Evolutionary conservation across 1,140 invertebrate genomes (phyloP).

Genomic region (Cephus cinctus): DNA sequence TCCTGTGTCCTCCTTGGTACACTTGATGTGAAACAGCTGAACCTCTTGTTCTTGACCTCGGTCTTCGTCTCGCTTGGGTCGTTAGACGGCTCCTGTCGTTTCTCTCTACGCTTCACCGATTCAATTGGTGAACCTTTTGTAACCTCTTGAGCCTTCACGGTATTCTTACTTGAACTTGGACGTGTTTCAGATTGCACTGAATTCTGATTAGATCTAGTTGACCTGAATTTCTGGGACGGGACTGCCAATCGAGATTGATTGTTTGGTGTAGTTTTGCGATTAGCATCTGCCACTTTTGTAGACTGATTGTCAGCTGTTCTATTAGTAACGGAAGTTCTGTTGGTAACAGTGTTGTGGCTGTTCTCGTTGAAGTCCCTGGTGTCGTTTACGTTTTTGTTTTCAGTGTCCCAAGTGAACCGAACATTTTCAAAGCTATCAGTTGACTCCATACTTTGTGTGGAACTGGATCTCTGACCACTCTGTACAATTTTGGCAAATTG

Average conservation of each 20-base stretch:
- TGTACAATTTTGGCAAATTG: slow-evolving; percentile 32
- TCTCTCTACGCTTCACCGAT: slow-evolving; percentile 29
- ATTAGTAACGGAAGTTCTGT: too few relatives aligned
- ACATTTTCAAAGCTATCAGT: slow-evolving; percentile 40
- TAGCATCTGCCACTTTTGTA: neutral
- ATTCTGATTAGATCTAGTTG: slow-evolving; percentile 4
- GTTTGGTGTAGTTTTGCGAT: neutral
- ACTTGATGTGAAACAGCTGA: slow-evolving; percentile 30
- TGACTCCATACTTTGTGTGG: slow-evolving; percentile 37
- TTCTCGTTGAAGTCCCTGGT: neutral
- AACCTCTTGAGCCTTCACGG: slow-evolving; percentile 5
- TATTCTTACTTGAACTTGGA: too few relatives aligned
- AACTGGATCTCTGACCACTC: slow-evolving; percentile 28
- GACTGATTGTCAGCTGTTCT: too few relatives aligned
- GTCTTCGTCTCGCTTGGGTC: neutral
- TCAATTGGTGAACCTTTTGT: slow-evolving; percentile 26
- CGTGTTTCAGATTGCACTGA: slow-evolving; percentile 12
- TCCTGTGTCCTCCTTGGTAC: slow-evolving; percentile 20
- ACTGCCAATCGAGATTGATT: neutral
- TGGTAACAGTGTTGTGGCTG: too few relatives aligned
- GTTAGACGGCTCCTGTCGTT: slow-evolving; percentile 16
- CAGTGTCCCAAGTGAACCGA: slow-evolving; percentile 23
- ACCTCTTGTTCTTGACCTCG: slow-evolving; percentile 24
- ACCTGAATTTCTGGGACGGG: neutral
- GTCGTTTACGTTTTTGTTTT: neutral